phyloP scores from a whole-genome alignment of 2,888 invertebrate genomes.

The Rosalia funebris region DNA sequence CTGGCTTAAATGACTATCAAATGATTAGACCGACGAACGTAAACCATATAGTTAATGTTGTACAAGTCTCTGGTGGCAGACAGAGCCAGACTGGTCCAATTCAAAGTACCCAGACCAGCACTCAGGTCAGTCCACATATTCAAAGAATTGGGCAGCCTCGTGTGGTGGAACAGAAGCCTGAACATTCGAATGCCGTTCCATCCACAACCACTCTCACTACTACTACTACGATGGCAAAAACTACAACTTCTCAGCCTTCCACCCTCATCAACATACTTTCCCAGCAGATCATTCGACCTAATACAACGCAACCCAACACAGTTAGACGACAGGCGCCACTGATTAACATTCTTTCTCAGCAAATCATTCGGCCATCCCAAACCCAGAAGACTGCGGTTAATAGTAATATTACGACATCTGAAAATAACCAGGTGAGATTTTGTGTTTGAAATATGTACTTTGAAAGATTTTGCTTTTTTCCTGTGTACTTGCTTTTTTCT shows the following conservation, averaged over 20 bases:
- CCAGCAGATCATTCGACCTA: constrained; percentile 65
- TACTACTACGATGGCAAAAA: constrained; percentile 48
- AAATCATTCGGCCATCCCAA: constrained; percentile 55
- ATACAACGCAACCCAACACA: constrained; percentile 49
- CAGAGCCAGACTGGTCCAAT: constrained; percentile 50
- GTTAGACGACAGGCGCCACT: constrained; percentile 55
- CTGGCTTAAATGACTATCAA: constrained; percentile 70
- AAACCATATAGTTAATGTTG: constrained; percentile 61
- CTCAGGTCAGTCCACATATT: constrained; percentile 65
- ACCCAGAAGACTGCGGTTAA: constrained; percentile 32
- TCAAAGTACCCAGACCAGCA: constrained; percentile 61
- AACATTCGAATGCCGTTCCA: constrained; percentile 42
- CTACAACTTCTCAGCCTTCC: constrained; percentile 59
- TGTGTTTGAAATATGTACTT: too few species aligned
- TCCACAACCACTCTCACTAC: constrained; percentile 37
- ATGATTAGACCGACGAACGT: constrained; percentile 69
- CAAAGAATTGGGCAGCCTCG: constrained; percentile 64
- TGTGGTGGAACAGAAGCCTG: constrained; percentile 54
- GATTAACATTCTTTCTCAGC: constrained; percentile 62
- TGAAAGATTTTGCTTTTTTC: too few species aligned
- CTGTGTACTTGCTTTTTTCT: too few species aligned
- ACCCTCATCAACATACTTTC: constrained; percentile 68
- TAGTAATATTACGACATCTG: constrained; percentile 29
- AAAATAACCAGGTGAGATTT: constrained; percentile 52
- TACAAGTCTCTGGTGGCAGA: constrained; percentile 60